Conservation (phyloP, 2,888 invertebrate species). For the Hyposoter didymator region DNA sequence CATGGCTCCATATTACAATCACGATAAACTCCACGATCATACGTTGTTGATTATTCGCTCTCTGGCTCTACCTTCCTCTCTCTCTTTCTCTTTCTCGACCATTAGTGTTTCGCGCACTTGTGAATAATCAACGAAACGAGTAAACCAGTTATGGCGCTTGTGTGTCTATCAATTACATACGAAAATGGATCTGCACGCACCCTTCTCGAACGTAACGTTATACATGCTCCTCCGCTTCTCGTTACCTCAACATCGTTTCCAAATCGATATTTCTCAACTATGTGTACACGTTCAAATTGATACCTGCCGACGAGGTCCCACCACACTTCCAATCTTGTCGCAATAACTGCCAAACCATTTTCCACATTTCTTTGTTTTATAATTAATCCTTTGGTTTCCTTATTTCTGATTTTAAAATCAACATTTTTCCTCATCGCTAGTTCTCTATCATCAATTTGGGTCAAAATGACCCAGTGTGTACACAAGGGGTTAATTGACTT, state of each 20-base stretch:
- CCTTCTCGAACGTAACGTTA: background rate
- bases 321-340: background rate
- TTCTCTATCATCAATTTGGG: background rate
- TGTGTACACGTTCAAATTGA: conserved; percentile 43
- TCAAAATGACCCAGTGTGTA: background rate
- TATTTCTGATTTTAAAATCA: too few relatives aligned
- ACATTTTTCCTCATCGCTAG: too few relatives aligned
- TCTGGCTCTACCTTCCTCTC: background rate
- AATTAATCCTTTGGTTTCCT: background rate
- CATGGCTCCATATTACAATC: background rate
- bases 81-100: conserved; percentile 4
- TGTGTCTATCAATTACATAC: conserved; percentile 54
- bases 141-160: conserved; percentile 23
- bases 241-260: conserved; percentile 19
- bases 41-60: background rate
- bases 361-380: background rate
- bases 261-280: conserved; percentile 51
- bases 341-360: background rate
- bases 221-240: conserved; percentile 8
- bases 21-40: background rate
- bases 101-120: conserved; percentile 21
- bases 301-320: conserved; percentile 25
- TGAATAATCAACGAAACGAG: conserved; percentile 40
- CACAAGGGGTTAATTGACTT: background rate
- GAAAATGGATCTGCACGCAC: conserved; percentile 43